These are phyloP conservation scores for Anarsia innoxiella DNA, from an alignment of 2,888 invertebrate genomes.

Conservation along the genomic window DNA sequence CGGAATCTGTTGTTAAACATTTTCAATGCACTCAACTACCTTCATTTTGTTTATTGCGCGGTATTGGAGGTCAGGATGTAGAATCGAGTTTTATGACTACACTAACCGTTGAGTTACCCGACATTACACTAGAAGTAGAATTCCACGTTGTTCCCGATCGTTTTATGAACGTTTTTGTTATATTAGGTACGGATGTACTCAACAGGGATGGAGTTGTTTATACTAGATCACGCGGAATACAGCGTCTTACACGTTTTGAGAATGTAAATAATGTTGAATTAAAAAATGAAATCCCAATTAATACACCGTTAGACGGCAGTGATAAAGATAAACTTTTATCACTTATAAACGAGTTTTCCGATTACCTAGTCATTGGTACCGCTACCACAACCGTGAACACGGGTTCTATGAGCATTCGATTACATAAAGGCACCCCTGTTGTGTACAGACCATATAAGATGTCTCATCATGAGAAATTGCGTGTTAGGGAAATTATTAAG, in stretches of 20 bases:
- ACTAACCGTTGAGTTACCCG: constrained; percentile 18
- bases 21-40: not conserved
- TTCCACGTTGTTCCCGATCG: constrained; percentile 15
- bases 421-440: constrained; percentile 12
- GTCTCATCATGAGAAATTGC: constrained; percentile 13
- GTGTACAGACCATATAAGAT: constrained; percentile 15
- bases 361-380: constrained; percentile 14
- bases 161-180: constrained; percentile 19
- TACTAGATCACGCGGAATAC: constrained; percentile 13
- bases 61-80: constrained; percentile 2
- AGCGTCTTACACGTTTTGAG: constrained; percentile 12
- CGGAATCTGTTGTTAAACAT: not conserved
- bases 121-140: constrained; percentile 21
- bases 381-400: constrained; percentile 17
- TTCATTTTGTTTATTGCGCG: not conserved
- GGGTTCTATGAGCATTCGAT: constrained; percentile 13
- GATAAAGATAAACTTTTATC: constrained; percentile 11
- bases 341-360: constrained; percentile 14
- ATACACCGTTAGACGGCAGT: constrained; percentile 13
- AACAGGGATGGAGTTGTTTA: too few species aligned
- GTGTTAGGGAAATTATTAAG: constrained; percentile 12
- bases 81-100: constrained; percentile 4
- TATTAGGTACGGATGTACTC: constrained; percentile 23
- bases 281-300: constrained; percentile 6
- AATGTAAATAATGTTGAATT: not conserved